These are phyloP conservation scores for Amblyteles armatorius DNA, from an alignment of 2,888 invertebrate species.

Conservation along the genomic window DNA sequence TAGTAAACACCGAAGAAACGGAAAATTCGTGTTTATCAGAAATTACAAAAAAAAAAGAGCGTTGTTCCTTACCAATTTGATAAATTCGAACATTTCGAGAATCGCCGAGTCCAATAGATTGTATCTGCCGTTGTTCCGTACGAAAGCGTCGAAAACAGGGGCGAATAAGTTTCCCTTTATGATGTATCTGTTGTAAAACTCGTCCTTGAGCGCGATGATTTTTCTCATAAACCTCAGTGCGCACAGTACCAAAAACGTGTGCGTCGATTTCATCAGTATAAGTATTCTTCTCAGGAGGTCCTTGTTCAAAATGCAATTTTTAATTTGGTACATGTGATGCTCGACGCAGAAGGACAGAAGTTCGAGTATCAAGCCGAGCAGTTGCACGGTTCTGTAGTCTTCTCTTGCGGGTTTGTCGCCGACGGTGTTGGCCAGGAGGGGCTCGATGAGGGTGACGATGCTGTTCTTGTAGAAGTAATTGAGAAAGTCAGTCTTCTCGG, in stretches of 20 bases:
- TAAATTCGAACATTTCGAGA: conserved; percentile 99
- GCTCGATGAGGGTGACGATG: conserved; percentile 98
- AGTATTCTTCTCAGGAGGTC: conserved; percentile 97
- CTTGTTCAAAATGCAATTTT: conserved; percentile 98
- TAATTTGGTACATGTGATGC: conserved; percentile 99
- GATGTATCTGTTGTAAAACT: conserved; percentile 98
- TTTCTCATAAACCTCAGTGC: conserved; percentile 98
- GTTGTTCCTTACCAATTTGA: conserved; percentile 89
- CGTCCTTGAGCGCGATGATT: conserved; percentile 98
- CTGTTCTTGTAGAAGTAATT: conserved; percentile 99
- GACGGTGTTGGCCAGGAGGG: conserved; percentile 96
- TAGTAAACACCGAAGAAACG: background rate
- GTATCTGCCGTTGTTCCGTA: conserved; percentile 98
- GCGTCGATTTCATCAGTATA: conserved; percentile 98
- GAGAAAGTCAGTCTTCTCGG: conserved; percentile 99
- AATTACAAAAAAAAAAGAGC: conserved; percentile 31
- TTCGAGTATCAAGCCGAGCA: conserved; percentile 97
- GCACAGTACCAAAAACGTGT: conserved; percentile 98
- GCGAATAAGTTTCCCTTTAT: conserved; percentile 97
- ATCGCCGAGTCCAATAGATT: conserved; percentile 99
- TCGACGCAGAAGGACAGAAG: conserved; percentile 99
- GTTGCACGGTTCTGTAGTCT: conserved; percentile 98
- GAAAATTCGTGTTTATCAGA: conserved; percentile 85
- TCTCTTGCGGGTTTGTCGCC: conserved; percentile 96
- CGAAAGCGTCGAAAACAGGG: conserved; percentile 98